These are phyloP conservation scores for Hystrix brachyura DNA, from an alignment of 2,113 vertebrate genomes.

Conservation along the genomic window DNA sequence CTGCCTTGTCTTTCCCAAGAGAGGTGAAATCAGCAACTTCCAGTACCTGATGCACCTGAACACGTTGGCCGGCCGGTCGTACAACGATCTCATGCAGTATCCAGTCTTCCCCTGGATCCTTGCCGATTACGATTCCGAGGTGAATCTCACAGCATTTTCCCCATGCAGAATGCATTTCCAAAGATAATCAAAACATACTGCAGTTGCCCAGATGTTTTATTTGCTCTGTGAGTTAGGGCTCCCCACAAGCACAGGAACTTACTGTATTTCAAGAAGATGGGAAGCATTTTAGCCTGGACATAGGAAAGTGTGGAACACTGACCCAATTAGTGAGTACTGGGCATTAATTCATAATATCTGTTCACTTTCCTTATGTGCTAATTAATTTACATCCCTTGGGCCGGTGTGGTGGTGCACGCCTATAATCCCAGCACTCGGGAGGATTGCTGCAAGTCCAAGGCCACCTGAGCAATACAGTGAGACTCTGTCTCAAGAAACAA, in stretches of 20 bases:
- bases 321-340: neutral
- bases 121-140: slow-evolving; percentile 97
- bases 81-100: slow-evolving; percentile 99
- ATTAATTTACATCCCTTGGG: neutral
- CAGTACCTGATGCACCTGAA: slow-evolving; percentile 99
- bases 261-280: neutral
- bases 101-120: slow-evolving; percentile 99
- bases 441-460: too few relatives aligned
- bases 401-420: too few relatives aligned
- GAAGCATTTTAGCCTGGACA: neutral
- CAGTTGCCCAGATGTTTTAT: neutral
- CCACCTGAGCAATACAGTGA: too few relatives aligned
- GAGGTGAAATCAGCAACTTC: slow-evolving; percentile 99
- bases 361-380: neutral
- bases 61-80: slow-evolving; percentile 97
- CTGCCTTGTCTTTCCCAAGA: slow-evolving; percentile 88
- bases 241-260: neutral
- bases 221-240: slow-evolving; percentile 17
- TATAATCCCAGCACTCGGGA: too few relatives aligned
- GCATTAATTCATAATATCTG: neutral
- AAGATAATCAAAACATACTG: neutral
- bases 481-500: too few relatives aligned
- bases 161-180: neutral
- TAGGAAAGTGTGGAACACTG: neutral
- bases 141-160: slow-evolving; percentile 80